Evolutionary conservation across 1,140 invertebrate genomes (phyloP).

Genomic region (Gerris buenoi): DNA sequence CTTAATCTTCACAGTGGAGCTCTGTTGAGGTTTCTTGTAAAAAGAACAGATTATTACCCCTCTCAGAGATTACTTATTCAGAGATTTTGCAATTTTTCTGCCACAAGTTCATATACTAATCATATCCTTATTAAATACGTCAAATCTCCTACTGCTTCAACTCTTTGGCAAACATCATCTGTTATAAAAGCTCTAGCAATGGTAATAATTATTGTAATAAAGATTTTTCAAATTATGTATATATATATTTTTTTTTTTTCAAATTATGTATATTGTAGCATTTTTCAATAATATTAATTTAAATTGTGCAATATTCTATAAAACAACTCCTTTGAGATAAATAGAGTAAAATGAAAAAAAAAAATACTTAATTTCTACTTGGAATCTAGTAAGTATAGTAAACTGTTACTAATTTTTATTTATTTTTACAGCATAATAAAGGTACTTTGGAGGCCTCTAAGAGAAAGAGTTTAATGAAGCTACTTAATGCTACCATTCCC

Average conservation of each 20-base stretch:
- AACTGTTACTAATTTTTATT: no score
- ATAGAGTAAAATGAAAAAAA: no score
- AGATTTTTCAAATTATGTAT: not conserved
- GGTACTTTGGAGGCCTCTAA: not conserved
- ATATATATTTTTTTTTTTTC: not conserved
- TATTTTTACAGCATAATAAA: not conserved
- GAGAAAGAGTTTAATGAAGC: not conserved
- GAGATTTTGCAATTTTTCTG: constrained; percentile 2
- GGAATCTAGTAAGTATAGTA: no score
- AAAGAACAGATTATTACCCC: not conserved
- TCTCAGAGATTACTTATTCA: not conserved
- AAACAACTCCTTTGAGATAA: no score
- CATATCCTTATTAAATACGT: not conserved
- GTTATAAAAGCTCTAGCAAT: not conserved
- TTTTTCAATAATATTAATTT: no score
- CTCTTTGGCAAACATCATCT: not conserved
- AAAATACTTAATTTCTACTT: no score
- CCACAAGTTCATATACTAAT: not conserved
- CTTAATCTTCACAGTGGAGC: not conserved
- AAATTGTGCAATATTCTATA: no score
- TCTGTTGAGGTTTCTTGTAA: not conserved
- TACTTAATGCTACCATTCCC: not conserved
- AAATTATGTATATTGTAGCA: no score
- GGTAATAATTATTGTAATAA: not conserved
- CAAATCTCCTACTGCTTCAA: not conserved